Evolutionary conservation across 92 coral and sea anemone genomes (phyloP), one percentile per base, ranked within the genome.

Genomic region (Paragorgia papillata): DNA sequence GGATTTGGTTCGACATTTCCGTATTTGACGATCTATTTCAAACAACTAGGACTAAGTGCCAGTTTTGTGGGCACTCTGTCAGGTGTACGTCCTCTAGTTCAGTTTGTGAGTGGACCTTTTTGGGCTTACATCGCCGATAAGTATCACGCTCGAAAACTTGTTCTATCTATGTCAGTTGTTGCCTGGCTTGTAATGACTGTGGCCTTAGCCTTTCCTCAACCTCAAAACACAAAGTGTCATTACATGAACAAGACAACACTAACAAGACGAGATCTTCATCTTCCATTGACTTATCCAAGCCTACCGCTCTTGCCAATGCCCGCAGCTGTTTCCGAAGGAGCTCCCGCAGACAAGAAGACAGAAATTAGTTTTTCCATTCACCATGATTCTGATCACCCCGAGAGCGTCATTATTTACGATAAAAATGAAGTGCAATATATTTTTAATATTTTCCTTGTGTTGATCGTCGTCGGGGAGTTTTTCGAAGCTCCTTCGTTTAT

Each of bases 1-100:
- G 98, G 98, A 13, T 94, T 94, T 74, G 98, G 98, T 8, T 82
- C 97, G 4, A 87, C 96, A 13, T 94, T 94, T 75, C 98, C 98
- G 19, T 94, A 90, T 78, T 84, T 94, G 90, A 83, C 98, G 9
- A 78, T 94, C 32, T 91, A 94, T 66, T 94, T 94, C 78, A 90
- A 92, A 44, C 98, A 94, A 57, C 65, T 94, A 24, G 98, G 98
- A 19, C 91, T 91, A 8, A 90, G 65, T 28, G 98, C 98, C 7
- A 83, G 86, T 15, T 88, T 85, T 6, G 98, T 94, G 7, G 97
- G 98, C 31, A 81, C 92, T 14, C 76, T 94, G 35, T 94, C 97
- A 7, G 98, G 98, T 19, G 76, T 94, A 44, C 60, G 98, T 10
- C 98, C 98, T 1, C 65, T 94, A 32, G 82, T 94, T 7, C 97